Percentiles rank a stretch among this genome's conserved stretches.
These are phyloP conservation scores for Diachasma alloeum DNA, from an alignment of 1,140 invertebrate species.

Conservation along the genomic window DNA sequence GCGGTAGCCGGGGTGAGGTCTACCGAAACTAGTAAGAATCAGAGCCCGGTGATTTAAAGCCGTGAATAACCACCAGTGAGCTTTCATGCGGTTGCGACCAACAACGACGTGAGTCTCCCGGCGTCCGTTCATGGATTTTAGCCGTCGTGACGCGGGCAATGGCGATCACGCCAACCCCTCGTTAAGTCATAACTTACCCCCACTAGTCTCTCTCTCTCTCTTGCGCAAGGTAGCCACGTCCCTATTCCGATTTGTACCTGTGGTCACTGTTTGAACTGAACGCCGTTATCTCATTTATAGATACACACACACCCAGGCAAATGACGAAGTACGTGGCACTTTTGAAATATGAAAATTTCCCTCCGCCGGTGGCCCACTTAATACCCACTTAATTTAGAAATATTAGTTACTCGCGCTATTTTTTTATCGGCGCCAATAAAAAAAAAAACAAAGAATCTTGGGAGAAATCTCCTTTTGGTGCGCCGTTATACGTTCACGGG, in stretches of 20 bases:
- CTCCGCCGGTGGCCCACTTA: background rate
- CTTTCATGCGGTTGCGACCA: constrained; percentile 12
- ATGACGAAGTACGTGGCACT: background rate
- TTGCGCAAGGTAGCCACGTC: background rate
- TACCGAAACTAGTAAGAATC: constrained; percentile 40
- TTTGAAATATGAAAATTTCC: background rate
- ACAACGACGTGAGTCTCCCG: background rate
- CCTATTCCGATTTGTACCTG: background rate
- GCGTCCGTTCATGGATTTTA: background rate
- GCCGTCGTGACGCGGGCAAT: background rate
- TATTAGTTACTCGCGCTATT: too few species aligned
- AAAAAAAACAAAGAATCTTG: constrained; percentile 37
- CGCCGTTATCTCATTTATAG: background rate
- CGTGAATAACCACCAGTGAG: constrained; percentile 19
- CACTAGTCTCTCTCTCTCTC: constrained; percentile 26
- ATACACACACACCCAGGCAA: background rate
- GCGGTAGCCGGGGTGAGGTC: background rate
- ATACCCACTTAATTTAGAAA: constrained; percentile 37
- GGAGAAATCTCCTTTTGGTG: background rate
- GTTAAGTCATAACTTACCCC: constrained; percentile 65
- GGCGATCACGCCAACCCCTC: constrained; percentile 61
- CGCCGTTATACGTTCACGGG: constrained; percentile 41
- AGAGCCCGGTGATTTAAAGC: constrained; percentile 45
- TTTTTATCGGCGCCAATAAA: constrained; percentile 41
- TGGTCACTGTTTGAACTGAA: constrained; percentile 9